These are phyloP conservation scores for Pteromalus puparum DNA, from an alignment of 1,140 invertebrate species.

Conservation along the genomic window DNA sequence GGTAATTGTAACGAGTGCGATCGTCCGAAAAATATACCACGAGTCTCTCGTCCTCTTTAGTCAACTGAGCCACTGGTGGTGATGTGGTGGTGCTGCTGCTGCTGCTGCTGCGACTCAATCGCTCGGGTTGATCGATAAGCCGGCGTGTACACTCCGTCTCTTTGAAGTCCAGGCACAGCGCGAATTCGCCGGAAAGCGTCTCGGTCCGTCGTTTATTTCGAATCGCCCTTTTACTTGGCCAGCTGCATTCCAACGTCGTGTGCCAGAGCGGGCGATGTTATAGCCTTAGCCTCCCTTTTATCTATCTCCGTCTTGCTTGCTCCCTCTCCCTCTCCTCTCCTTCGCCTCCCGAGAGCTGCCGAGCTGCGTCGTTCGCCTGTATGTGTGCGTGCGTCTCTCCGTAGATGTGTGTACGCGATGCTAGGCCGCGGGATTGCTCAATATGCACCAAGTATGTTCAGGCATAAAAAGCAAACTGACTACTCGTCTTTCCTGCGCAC, in stretches of 20 bases:
- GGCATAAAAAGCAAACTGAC: not conserved
- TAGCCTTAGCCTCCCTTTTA: conserved; percentile 10
- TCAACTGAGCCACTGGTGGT: not conserved
- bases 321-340: conserved; percentile 8
- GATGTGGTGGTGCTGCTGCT: not conserved
- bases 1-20: not conserved
- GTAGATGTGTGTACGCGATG: not conserved
- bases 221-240: conserved; percentile 59
- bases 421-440: not conserved
- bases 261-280: conserved; percentile 22
- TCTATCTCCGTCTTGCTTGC: not conserved
- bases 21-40: not conserved
- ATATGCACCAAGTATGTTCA: not conserved
- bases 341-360: not conserved
- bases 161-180: not conserved
- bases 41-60: not conserved
- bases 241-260: conserved; percentile 63
- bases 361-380: not conserved
- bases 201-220: conserved; percentile 18
- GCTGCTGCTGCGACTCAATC: not conserved
- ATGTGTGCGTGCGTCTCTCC: not conserved
- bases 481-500: not conserved
- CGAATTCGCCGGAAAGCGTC: not conserved
- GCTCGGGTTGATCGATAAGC: conserved; percentile 21
- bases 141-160: not conserved